Base-by-base conservation (phyloP, 1,140 invertebrate genomes). In the Drosophila parabipectinata region DNA sequence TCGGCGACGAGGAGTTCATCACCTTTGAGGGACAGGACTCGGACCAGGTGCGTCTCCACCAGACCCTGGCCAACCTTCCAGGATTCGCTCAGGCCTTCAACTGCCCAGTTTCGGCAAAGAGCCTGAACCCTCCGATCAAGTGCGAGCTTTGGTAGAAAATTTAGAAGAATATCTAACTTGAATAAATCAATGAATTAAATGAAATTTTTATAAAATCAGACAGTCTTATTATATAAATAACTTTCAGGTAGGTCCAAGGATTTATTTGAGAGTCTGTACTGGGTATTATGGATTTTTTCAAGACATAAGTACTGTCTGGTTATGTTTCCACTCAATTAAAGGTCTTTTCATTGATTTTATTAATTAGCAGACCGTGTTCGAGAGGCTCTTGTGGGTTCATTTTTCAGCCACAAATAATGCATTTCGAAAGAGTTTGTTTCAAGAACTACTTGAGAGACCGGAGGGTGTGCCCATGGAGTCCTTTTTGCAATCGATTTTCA, bases 291-390 rank as follows among this genome's bases (percentile, higher is more conserved):
- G 26, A 26, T 26, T 26, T 26, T 26, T 26, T 26, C 4, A 4
- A 6, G 26, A 1, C 6, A 28, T 28, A 28, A 28, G 6, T 28
- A 18, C 12, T 15, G n/a, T 12, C 26, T 39, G n/a, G 1, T 9
- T 56, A n/a, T 48, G 68, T 69, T 44, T 55, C 55, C 48, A 76
- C 77, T 84, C 63, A 74, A 85, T 85, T 83, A 74, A 57, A 52
- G 45, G 48, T 60, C 64, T 72, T 59, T 74, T 69, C 66, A 68
- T 74, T 81, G 68, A 58, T 75, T 90, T 72, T 74, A 90, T 90
- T 87, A 90, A 90, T 90, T 85, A 78, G 60, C 76, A 79, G 76
- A 63, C 72, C 76, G 85, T 82, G 87, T 79, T 82, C 60, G 62
- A 90, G 78, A 41, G 24, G 30, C 72, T 55, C 79, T 88, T 66